phyloP scores from a whole-genome alignment of 2,113 vertebrate genomes.

The Mola mola region DNA sequence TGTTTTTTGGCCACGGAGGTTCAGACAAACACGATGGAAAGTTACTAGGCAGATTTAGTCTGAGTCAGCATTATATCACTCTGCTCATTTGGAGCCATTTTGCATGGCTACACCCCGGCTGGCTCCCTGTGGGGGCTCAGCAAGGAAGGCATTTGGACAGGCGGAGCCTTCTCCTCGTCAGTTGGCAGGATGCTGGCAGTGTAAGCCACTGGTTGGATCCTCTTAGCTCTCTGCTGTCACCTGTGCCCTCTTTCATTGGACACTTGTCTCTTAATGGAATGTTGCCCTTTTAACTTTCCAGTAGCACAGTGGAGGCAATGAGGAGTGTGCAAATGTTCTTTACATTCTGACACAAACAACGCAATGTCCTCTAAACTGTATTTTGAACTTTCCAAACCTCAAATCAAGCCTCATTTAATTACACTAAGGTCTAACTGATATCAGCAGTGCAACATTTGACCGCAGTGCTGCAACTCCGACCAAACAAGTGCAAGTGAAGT shows the following conservation, averaged over 20 bases:
- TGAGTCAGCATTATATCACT: slow-evolving; percentile 62
- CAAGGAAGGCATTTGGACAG: slow-evolving; percentile 58
- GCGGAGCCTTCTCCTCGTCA: slow-evolving; percentile 36
- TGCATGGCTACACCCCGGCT: slow-evolving; percentile 59
- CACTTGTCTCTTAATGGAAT: slow-evolving; percentile 13
- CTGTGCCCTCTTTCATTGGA: slow-evolving; percentile 44
- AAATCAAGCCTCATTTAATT: too few species aligned
- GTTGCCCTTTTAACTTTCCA: background rate
- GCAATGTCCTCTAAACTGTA: too few species aligned
- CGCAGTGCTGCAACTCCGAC: too few species aligned
- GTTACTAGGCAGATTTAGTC: slow-evolving; percentile 62
- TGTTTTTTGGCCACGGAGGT: slow-evolving; percentile 24
- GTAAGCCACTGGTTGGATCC: slow-evolving; percentile 66
- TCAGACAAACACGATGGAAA: slow-evolving; percentile 21
- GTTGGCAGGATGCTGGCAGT: slow-evolving; percentile 55
- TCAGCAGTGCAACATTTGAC: too few species aligned
- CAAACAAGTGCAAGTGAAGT: too few species aligned
- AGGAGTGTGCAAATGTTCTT: too few species aligned
- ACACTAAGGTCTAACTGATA: too few species aligned
- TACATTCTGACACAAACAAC: too few species aligned
- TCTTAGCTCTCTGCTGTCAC: slow-evolving; percentile 62
- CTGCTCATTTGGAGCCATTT: slow-evolving; percentile 65
- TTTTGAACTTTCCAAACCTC: too few species aligned
- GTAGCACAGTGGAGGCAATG: slow-evolving; percentile 1
- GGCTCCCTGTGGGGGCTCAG: slow-evolving; percentile 58